phyloP scores from a whole-genome alignment of 2,888 invertebrate genomes.

The Cataglyphis altisquamis region DNA sequence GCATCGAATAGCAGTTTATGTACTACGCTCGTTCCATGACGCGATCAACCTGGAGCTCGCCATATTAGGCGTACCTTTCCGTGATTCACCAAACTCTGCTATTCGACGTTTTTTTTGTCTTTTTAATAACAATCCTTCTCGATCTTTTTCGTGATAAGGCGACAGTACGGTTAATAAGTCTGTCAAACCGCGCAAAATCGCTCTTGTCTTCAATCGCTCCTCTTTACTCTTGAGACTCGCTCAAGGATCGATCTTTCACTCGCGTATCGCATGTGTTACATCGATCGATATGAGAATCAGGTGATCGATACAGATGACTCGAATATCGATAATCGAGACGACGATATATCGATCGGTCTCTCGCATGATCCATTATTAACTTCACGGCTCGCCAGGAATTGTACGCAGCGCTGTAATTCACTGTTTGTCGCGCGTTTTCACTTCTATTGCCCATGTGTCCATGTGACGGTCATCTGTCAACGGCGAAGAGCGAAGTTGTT shows the following conservation, averaged over 20 bases:
- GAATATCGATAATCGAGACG: background rate
- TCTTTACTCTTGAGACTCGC: constrained; percentile 25
- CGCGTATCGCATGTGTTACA: background rate
- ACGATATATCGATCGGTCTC: constrained; percentile 18
- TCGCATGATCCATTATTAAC: constrained; percentile 28
- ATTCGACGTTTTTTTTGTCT: background rate
- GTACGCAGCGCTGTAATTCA: constrained; percentile 55
- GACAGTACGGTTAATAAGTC: background rate
- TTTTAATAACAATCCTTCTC: background rate
- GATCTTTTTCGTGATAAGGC: background rate
- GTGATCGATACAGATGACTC: background rate
- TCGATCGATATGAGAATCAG: background rate
- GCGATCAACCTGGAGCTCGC: background rate
- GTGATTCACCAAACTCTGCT: background rate
- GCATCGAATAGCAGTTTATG: background rate
- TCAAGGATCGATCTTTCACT: constrained; percentile 16
- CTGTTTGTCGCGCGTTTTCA: constrained; percentile 46
- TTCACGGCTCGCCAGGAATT: constrained; percentile 40
- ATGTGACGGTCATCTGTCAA: constrained; percentile 66
- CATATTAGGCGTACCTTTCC: background rate
- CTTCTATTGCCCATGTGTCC: constrained; percentile 58
- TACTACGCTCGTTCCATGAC: background rate
- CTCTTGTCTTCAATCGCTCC: background rate
- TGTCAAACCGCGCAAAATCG: constrained; percentile 43
- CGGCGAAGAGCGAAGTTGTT: constrained; percentile 1